Base-by-base conservation (phyloP, 2,797 vertebrate genomes). In the Oryzias dopingdopingensis region DNA sequence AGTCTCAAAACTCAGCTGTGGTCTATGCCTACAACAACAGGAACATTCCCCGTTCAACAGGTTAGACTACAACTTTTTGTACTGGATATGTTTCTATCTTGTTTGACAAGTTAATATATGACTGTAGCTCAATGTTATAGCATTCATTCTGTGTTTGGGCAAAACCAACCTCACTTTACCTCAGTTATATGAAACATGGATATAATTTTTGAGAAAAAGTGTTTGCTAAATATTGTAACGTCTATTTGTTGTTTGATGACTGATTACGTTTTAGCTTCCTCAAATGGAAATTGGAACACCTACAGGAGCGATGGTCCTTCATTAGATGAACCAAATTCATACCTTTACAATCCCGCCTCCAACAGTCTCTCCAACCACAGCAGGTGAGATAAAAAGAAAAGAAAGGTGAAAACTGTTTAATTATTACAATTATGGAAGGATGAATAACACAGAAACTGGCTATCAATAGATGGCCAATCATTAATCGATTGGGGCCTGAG, bases 11-110 rank as follows among this genome's bases (percentile, higher is more conserved):
- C 55, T 82, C 93, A 68, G 92, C 93, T 13, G 75, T 89, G 0
- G 88, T 93, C 0, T 93, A 94, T 62, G 90, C 90, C 62, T 93
- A 92, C 0, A 92, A 83, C 82, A 93, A 86, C 42, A 90, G 92
- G 1, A 90, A 88, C 5, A 83, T 91, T 0, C 92, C 95, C 17
- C 96, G 93, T 77, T 93, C 95, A 2, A 90, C 96, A 59, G 95
- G 96, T 98, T 79, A 56, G 81, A 44, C 10, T 45, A 5, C 40
- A 22, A 46, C 18, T 17, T 10, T 10, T 45, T 18, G 18, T 42
- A 5, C 43, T 23, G 0, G 16, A 42, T 22, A 42, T 15, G 23
- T 1, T 26, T 7, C 44, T 4, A 26, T 26, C 26, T 7, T 26
- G 26, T 26, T 26, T 0, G 7, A 26, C 26, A 26, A 7, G 26